A percentile compares a stretch with the other conserved stretches of the same genome.
These are phyloP conservation scores for Axis porcinus DNA, from an alignment of 2,113 vertebrate genomes.

Conservation along the genomic window DNA sequence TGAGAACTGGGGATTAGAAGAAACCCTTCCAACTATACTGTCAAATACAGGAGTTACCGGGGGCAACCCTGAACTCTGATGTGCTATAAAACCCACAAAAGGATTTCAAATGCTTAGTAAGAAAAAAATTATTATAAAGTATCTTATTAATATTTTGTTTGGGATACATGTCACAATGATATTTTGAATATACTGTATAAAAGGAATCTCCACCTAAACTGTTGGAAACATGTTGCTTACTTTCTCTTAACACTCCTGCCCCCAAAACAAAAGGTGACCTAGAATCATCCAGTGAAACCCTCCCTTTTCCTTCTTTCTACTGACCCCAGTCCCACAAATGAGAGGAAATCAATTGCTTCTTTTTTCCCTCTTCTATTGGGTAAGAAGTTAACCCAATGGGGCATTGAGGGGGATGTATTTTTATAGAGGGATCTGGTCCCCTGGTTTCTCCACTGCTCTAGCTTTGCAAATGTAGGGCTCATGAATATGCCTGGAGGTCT, in stretches of 20 bases:
- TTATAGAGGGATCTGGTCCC: not conserved
- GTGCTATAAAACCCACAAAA: not conserved
- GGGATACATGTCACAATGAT: not conserved
- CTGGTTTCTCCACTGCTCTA: not conserved
- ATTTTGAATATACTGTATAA: not conserved
- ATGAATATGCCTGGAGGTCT: not conserved
- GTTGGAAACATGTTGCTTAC: not conserved
- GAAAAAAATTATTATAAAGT: not conserved
- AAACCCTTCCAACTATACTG: not conserved
- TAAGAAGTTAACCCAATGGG: not conserved
- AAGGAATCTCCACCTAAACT: not conserved
- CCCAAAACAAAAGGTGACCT: not conserved
- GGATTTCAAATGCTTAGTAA: not conserved
- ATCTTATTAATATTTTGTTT: not conserved
- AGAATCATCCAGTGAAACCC: not conserved
- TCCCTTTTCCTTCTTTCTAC: not conserved
- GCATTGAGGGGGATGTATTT: accelerated
- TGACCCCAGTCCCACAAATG: not conserved
- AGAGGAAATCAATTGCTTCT: not conserved
- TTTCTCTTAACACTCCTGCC: not conserved
- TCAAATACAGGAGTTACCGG: not conserved
- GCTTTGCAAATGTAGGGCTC: not conserved
- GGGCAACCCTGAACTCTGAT: not conserved
- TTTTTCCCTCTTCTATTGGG: not conserved
- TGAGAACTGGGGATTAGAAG: not conserved